A percentile compares a stretch with the other conserved stretches of the same genome.
phyloP scores from a whole-genome alignment of 2,113 vertebrate species.

The Nothobranchius furzeri region DNA sequence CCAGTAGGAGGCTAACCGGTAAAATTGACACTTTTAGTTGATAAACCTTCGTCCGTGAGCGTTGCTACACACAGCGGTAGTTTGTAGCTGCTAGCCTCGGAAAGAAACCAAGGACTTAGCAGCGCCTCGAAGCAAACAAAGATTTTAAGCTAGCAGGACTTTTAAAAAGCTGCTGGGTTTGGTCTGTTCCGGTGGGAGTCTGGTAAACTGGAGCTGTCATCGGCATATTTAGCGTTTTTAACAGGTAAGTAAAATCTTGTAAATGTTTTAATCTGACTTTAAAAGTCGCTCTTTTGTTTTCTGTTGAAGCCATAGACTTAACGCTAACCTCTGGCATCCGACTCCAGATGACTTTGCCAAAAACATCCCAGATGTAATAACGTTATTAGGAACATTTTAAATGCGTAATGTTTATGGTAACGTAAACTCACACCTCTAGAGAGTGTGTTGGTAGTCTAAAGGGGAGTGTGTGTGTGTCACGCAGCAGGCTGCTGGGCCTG shows the following conservation, averaged over 20 bases:
- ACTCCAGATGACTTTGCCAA: too few species aligned
- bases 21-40: neutral
- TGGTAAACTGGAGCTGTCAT: conserved; percentile 62
- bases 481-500: conserved; percentile 59
- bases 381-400: too few species aligned
- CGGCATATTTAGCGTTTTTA: conserved; percentile 30
- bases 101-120: conserved; percentile 34
- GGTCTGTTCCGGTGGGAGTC: conserved; percentile 11
- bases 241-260: conserved; percentile 47
- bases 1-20: neutral
- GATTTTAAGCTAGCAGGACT: conserved; percentile 21
- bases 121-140: conserved; percentile 20
- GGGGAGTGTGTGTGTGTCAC: neutral
- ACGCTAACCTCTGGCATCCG: neutral
- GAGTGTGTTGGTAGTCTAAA: neutral
- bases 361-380: too few species aligned
- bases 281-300: neutral
- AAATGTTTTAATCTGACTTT: neutral
- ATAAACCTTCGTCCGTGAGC: neutral
- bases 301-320: neutral
- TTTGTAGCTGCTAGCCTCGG: neutral
- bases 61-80: neutral
- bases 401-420: too few species aligned
- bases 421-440: neutral
- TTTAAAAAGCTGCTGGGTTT: neutral